Percentiles rank a stretch among this genome's conserved stretches.
Evolutionary conservation across 2,113 vertebrate species (phyloP).

Genomic region (Leptosomus discolor): DNA sequence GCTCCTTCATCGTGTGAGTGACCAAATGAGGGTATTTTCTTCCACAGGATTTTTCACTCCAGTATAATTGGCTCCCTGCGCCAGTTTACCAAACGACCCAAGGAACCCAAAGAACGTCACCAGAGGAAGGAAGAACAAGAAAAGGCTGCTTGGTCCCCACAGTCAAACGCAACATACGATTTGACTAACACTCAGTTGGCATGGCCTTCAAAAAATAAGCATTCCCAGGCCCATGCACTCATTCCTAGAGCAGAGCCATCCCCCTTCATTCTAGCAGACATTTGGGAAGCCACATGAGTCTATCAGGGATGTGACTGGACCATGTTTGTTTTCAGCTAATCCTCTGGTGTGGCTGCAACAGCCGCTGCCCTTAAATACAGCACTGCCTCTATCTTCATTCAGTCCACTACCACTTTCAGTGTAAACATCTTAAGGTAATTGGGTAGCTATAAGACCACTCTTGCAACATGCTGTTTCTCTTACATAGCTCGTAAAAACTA

Average conservation of each 20-base stretch:
- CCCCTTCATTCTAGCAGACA: not conserved
- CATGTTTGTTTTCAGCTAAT: not conserved
- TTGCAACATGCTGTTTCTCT: not conserved
- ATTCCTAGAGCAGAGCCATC: not conserved
- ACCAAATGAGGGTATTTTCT: not conserved
- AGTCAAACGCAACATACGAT: not conserved
- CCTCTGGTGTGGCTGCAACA: not conserved
- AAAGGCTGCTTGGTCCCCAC: not conserved
- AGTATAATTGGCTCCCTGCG: not conserved
- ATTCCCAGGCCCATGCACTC: not conserved
- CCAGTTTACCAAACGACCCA: not conserved
- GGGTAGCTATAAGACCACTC: not conserved
- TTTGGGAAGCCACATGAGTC: not conserved
- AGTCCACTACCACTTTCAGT: not conserved
- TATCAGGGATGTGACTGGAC: not conserved
- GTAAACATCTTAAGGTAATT: not conserved
- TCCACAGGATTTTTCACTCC: not conserved
- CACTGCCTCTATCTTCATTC: not conserved
- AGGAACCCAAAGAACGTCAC: not conserved
- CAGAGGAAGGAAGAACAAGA: not conserved
- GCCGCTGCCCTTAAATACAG: not conserved
- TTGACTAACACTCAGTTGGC: not conserved
- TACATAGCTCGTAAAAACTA: not conserved
- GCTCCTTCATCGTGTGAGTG: accelerated
- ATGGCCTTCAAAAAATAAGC: not conserved